A percentile compares a stretch with the other conserved stretches of the same genome.
These are phyloP conservation scores for Thumatha senex DNA, from an alignment of 2,888 invertebrate genomes.

Conservation along the genomic window DNA sequence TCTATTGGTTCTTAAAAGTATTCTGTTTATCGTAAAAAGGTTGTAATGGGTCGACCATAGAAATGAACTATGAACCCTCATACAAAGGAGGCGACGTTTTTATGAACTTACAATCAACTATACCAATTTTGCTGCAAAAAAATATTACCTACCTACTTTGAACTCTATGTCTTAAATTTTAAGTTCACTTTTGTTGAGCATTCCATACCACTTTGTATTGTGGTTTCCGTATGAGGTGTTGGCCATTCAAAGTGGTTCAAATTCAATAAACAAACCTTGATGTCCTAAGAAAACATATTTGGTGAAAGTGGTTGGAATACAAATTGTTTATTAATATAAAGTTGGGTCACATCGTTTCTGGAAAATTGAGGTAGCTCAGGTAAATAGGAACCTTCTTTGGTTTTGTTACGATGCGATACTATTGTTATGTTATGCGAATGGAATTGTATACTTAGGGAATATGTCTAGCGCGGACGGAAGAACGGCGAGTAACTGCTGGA, in stretches of 20 bases:
- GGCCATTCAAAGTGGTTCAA: conserved; percentile 35
- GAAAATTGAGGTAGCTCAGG: neutral
- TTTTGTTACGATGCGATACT: no score
- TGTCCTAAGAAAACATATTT: conserved; percentile 22
- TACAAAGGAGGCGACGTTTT: conserved; percentile 37
- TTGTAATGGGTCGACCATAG: conserved; percentile 15
- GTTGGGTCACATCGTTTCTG: conserved; percentile 1
- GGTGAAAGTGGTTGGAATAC: conserved; percentile 18
- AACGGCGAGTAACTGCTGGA: no score
- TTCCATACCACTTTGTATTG: no score
- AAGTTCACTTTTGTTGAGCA: neutral
- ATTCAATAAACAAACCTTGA: conserved; percentile 45
- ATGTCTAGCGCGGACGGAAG: no score
- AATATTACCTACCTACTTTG: conserved; percentile 2
- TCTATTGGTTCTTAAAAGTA: conserved; percentile 14
- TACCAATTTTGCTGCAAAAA: conserved; percentile 11
- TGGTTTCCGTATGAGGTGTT: conserved; percentile 11
- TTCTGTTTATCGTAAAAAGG: conserved; percentile 37
- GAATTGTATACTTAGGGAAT: no score
- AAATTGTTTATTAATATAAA: conserved; percentile 33
- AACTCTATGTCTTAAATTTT: neutral
- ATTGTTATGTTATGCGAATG: no score
- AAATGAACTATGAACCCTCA: conserved; percentile 37
- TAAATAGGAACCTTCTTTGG: neutral
- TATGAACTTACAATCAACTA: conserved; percentile 27